A percentile compares a stretch with the other conserved stretches of the same genome.
Conservation (phyloP, 2,797 vertebrate genomes). For the Crax fasciolata region DNA sequence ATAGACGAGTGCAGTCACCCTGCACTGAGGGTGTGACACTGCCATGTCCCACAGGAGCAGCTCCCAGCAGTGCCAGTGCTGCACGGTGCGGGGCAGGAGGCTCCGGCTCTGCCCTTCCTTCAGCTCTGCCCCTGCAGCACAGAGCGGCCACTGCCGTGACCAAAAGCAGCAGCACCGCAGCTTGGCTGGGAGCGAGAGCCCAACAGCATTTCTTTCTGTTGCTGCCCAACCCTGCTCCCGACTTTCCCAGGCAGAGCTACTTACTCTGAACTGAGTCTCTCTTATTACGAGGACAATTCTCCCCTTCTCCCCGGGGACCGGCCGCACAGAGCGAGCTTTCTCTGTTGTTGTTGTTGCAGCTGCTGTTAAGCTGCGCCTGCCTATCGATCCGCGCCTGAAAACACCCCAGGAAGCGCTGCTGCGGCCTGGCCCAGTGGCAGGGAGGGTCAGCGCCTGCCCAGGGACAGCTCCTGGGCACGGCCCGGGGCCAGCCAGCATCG, state of each 20-base stretch:
- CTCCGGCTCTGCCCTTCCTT: neutral
- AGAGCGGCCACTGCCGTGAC: neutral
- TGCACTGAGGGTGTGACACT: neutral
- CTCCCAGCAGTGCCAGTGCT: neutral
- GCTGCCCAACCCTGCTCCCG: neutral
- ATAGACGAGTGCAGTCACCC: neutral
- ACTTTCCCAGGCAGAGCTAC: neutral
- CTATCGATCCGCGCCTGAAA: neutral
- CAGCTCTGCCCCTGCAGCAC: neutral
- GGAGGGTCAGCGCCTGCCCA: no score
- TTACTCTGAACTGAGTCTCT: conserved; percentile 13
- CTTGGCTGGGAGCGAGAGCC: neutral
- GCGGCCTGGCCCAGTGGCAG: neutral
- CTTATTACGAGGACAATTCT: conserved; percentile 3
- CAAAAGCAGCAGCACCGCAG: neutral
- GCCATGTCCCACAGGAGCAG: neutral
- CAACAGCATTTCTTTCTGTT: neutral
- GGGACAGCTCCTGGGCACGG: no score
- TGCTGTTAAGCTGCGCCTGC: conserved; percentile 30
- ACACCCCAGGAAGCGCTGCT: neutral
- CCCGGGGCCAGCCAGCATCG: accelerated
- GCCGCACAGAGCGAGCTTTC: neutral
- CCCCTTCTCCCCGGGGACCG: neutral
- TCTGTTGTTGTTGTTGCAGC: conserved; percentile 1
- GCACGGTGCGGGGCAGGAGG: neutral